Evolutionary conservation across 64 coral and sea anemone genomes (phyloP), one percentile per base, ranked within the genome.

Genomic region (Orbicella faveolata): DNA sequence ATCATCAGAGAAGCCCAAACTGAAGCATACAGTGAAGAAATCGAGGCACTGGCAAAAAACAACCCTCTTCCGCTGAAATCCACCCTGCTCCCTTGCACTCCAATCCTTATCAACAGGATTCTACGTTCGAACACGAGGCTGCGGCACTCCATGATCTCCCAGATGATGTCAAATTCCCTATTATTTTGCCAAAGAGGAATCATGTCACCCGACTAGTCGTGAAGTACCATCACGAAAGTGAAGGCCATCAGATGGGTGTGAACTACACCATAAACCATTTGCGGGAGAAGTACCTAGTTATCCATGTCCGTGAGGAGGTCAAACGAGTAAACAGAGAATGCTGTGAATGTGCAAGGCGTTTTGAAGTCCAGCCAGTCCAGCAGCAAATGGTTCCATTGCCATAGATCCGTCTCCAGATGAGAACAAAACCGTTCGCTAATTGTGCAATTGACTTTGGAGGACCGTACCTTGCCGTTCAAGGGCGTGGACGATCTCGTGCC

Each of bases 231-330:
- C 85, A 91, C 33, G 93, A 91, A 69, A 35, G 1, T 2, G 89
- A 90, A 86, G 92, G 87, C 8, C 93, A 90, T 41, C 19, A 75
- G 68, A 91, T 88, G 84, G 84, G 94, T 25, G 72, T 91, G 0
- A 95, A 95, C 57, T 91, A 74, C 39, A 91, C 89, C 11, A 20
- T 95, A 15, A 91, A 95, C 75, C 84, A 95, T 39, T 73, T 95
- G 7, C 76, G 83, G 36, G 70, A 88, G 20, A 89, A 79, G 52
- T 95, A 91, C 61, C 26, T 69, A 3, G 84, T 93, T 19, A 61
- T 88, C 70, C 91, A 93, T 61, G 39, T 37, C 5, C 33, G 90
- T 26, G 26, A 92, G 54, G 35, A 76, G 25, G 85, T 93, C 7
- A 88, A 93, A 63, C 18, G 79, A 79, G 26, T 15, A 1, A 44